These are phyloP conservation scores for Orussus abietinus DNA, from an alignment of 1,140 invertebrate species.

Conservation along the genomic window DNA sequence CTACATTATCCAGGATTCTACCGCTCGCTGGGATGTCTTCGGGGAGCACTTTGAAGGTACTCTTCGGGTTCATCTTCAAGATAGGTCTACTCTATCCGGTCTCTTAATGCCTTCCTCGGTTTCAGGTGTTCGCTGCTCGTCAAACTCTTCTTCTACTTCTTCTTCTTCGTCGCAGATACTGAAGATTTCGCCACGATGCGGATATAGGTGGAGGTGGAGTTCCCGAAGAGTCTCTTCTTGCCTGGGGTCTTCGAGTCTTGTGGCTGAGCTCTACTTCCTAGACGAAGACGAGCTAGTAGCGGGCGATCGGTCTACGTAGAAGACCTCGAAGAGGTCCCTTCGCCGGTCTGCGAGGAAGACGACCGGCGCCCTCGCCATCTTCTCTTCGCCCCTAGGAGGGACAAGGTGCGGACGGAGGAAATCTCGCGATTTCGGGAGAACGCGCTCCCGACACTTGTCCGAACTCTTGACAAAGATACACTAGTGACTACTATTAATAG, in stretches of 20 bases:
- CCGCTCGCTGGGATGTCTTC: too few relatives aligned
- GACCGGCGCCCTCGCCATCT: background rate
- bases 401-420: conserved; percentile 14
- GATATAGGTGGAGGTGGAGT: conserved; percentile 9
- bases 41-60: too few relatives aligned
- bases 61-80: too few relatives aligned
- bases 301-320: conserved; percentile 11
- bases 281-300: background rate
- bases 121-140: too few relatives aligned
- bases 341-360: conserved; percentile 10
- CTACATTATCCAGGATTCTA: too few relatives aligned
- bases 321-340: conserved; percentile 4
- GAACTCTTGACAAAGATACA: conserved; percentile 39
- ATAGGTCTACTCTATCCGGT: too few relatives aligned
- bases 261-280: background rate
- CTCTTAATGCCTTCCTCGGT: too few relatives aligned
- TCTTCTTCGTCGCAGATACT: too few relatives aligned
- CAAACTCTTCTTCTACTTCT: too few relatives aligned
- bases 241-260: background rate
- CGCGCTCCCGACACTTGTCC: conserved; percentile 18
- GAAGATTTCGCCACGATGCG: conserved; percentile 17
- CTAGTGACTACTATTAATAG: conserved; percentile 37
- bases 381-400: conserved; percentile 17
- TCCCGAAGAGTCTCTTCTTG: conserved; percentile 7
- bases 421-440: conserved; percentile 1